Base-by-base conservation (phyloP, 2,888 invertebrate genomes). In the Lordiphosa andalusiaca region DNA sequence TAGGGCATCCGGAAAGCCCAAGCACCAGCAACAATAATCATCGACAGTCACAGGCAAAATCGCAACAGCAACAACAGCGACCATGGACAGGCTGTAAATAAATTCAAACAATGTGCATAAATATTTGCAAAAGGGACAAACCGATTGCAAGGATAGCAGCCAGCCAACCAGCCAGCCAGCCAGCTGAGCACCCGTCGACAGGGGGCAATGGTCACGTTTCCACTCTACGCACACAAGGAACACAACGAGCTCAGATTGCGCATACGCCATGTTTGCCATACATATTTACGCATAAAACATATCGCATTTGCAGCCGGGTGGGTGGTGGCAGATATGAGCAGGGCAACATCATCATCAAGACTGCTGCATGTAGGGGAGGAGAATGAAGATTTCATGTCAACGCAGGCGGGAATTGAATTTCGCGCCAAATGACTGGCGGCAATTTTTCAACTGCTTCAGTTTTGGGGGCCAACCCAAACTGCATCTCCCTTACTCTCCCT, bases 91-190 rank as follows among this genome's bases (percentile, higher is more conserved):
- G 59, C 55, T 49, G 50, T 80, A 80, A 80, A 80, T 84, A 80
- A 80, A 80, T 80, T 81, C 82, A 80, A 84, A 80, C 80, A 80
- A 84, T 80, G 82, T 80, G 78, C 80, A 81, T 82, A 78, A 84
- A 81, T 81, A 84, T 80, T 80, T 80, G 80, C 82, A 51, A 77
- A 80, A 83, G 81, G 73, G 82, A 60, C 74, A 71, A 73, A 40
- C 51, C 50, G 54, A 25, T 44, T 42, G 37, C 30, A 36, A 51
- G 50, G 39, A 41, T 39, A 53, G 57, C 51, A 33, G 52, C 64
- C 84, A 16, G 16, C 19, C 19, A 19, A 3, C 19, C 51, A 33
- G 52, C 64, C 84, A 16, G 16, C 19, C 19, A 19, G 19, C 19
- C 19, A 80, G 82, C 84, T 84, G 80, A 77, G 84, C 69, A 65